Evolutionary conservation across 1,140 invertebrate species (phyloP).

Genomic region (Hestina assimilis): DNA sequence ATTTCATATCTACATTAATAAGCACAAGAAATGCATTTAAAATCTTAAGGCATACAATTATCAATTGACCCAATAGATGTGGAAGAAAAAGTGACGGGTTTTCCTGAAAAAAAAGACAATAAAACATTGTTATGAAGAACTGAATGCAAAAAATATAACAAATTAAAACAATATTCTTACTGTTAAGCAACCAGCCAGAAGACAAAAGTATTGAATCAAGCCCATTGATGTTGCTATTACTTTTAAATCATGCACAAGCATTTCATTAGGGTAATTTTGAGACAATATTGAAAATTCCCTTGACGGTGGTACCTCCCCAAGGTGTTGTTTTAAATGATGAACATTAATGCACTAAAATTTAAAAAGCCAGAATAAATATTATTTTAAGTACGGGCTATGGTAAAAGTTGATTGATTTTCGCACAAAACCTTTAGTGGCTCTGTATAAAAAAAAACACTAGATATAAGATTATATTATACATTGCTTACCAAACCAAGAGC

Average conservation of each 20-base stretch:
- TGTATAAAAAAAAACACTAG: background rate
- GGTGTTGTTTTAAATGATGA: conserved; percentile 41
- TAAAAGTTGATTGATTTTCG: background rate
- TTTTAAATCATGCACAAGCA: conserved; percentile 54
- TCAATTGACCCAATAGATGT: conserved; percentile 43
- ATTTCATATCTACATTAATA: conserved; percentile 33
- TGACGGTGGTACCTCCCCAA: conserved; percentile 35
- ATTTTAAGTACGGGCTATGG: too few species aligned
- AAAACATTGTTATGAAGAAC: background rate
- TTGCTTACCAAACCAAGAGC: conserved; percentile 49
- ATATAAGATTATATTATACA: background rate
- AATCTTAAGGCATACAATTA: conserved; percentile 38
- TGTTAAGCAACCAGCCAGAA: conserved; percentile 50
- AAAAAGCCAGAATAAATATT: background rate
- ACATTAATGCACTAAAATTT: conserved; percentile 47
- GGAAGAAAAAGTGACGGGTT: conserved; percentile 58
- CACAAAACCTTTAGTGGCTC: background rate
- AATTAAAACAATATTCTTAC: conserved; percentile 31
- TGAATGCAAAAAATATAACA: background rate
- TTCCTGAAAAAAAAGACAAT: conserved; percentile 39
- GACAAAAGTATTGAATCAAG: conserved; percentile 48
- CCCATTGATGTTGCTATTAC: conserved; percentile 53
- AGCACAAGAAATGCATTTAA: conserved; percentile 37
- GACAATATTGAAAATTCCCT: background rate
- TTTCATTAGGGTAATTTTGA: conserved; percentile 18